Evolutionary conservation across 1,140 invertebrate genomes (phyloP), one percentile per base, ranked within the genome.

Genomic region (Dinothrombium tinctorium): DNA sequence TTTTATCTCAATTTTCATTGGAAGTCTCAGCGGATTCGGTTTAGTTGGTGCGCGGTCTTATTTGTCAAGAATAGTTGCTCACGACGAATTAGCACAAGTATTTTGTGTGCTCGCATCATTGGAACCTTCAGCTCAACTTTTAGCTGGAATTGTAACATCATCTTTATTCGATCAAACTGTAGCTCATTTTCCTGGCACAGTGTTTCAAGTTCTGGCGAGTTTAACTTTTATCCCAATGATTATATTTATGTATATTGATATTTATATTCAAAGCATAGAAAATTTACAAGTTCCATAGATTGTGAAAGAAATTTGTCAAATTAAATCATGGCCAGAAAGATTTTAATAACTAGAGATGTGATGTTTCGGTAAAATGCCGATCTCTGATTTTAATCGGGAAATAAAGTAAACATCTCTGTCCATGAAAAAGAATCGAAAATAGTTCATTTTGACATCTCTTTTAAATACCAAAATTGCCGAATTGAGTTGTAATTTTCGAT

Each of bases 21-120:
- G 39, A 3, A 41, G 28, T 9, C 15, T 42, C n/a, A 23, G 22
- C 15, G 9, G 15, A 5, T 5, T 41, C 5, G 6, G 20, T 11
- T 14, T 26, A 14, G 29, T 45, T 7, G 44, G 43, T 2, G 17
- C 42, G 5, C 8, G 40, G 20, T 9, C 40, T 3, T 26, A 33
- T 15, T 14, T 43, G 4, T 20, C 44, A 3, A 45, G 25, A 37
- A 31, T 45, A 4, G 32, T 45, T 12, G 20, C 24, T 14, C 21
- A 8, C 6, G 26, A 41, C 9, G 44, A 45, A 36, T 26, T 42
- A 15, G 44, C 39, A 14, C 20, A 32, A 28, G 35, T 45, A n/a
- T 45, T 43, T 17, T 17, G 12, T 3, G 11, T 42, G 4, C 14
- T 45, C 22, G 28, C 39, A 12, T 12, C 23, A 7, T 15, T 45